Evolutionary conservation across 1,140 invertebrate genomes (phyloP).

Genomic region (Brachionus angularis): DNA sequence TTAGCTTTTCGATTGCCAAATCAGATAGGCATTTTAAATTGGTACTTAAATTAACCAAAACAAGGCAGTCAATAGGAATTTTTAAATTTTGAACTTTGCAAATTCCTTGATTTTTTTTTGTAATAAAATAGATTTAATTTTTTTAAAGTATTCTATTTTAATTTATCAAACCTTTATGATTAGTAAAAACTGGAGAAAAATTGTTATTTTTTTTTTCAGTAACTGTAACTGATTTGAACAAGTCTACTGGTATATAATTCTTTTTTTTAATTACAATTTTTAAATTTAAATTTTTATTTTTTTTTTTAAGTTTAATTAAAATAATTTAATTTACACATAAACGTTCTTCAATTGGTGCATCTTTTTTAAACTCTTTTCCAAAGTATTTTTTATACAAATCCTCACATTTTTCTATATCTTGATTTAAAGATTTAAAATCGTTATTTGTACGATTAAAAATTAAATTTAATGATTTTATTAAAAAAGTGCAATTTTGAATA

Average conservation of each 20-base stretch:
- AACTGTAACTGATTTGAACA: background rate
- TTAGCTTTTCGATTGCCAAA: background rate
- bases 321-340: background rate
- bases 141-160: no score
- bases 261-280: no score
- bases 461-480: constrained; percentile 3
- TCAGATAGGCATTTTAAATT: background rate
- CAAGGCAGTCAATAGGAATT: constrained; percentile 34
- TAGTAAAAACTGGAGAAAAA: constrained; percentile 29
- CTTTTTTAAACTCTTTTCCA: background rate
- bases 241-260: background rate
- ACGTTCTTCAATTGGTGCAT: background rate
- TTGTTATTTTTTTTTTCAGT: background rate
- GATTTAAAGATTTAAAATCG: background rate
- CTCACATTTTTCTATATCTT: no score
- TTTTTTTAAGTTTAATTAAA: background rate
- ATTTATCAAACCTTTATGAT: no score
- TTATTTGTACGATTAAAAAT: background rate
- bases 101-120: no score
- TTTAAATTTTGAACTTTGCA: background rate
- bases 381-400: background rate
- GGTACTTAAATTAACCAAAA: background rate
- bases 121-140: no score
- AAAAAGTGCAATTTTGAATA: background rate
- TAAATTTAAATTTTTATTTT: background rate